Percentiles rank a stretch among this genome's conserved stretches.
These are phyloP conservation scores for Papilio helenus DNA, from an alignment of 1,140 invertebrate species.

Conservation along the genomic window DNA sequence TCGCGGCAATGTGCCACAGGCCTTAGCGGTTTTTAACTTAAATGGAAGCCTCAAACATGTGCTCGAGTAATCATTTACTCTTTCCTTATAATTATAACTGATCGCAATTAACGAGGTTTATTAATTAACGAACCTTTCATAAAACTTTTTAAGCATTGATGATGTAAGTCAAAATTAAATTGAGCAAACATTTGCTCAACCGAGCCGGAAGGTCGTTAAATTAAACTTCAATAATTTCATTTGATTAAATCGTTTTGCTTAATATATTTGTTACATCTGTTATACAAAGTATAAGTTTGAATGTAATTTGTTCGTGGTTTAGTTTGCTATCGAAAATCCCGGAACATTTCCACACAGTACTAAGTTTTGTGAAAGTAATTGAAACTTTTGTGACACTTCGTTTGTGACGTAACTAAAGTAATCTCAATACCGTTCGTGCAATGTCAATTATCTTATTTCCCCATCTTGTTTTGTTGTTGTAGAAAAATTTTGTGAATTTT, in stretches of 20 bases:
- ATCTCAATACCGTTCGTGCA: too few species aligned
- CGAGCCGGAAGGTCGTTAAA: neutral
- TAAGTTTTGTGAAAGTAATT: neutral
- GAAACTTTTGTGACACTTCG: neutral
- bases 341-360: neutral
- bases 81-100: slow-evolving; percentile 1
- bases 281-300: neutral
- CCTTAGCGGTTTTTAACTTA: neutral
- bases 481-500: neutral
- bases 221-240: neutral
- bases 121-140: neutral
- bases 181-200: neutral
- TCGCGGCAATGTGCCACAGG: too few species aligned
- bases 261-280: neutral
- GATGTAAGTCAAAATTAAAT: neutral
- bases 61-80: neutral
- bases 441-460: neutral
- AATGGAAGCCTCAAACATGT: neutral
- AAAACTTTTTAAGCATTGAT: neutral
- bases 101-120: neutral
- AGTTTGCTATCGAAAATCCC: neutral
- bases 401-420: neutral
- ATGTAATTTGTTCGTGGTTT: neutral
- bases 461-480: neutral
- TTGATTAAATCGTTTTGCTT: neutral